Evolutionary conservation across 2,797 vertebrate genomes (phyloP), one percentile per base, ranked within the genome.

Genomic region (Perodicticus potto): DNA sequence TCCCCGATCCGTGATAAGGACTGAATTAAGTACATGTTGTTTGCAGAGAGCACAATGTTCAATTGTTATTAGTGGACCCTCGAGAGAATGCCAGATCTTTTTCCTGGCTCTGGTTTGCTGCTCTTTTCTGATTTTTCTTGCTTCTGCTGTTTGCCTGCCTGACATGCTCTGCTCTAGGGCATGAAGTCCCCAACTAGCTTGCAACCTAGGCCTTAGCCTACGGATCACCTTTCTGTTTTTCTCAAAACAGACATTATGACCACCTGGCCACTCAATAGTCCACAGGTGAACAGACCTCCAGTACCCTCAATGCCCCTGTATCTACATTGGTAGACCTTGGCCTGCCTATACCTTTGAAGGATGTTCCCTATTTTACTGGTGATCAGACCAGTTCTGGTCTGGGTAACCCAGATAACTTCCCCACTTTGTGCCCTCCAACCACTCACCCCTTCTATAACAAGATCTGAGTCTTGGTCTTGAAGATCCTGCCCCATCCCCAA

Each of bases 401-500:
- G 1, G 14, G 8, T 19, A 81, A 80, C 22, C 29, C 55, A 81
- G n/a, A 40, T 27, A 9, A 70, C 32, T 63, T 72, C 23, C 27
- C 19, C 7, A 45, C n/a, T 9, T 5, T 37, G 40, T 29, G 7
- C 73, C 55, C 29, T 49, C 3, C 23, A 57, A n/a, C 1, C 9
- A 11, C 2, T 32, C 8, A 11, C 1, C 27, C 6, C 2, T 32
- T 57, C 14, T 55, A 0, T 3, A 67, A 14, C 40, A 78, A 70
- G 29, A 78, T 45, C 76, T 67, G 34, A 91, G 34, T 72, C 9
- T 53, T n/a, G 76, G 17, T 7, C 8, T 53, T 20, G 34, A 57
- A 4, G 9, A n/a, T 13, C 11, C 1, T 3, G 13, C 7, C n/a
- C 6, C 7, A 10, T 0, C 1, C 4, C 25, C 4, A 3, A 6